Conservation (phyloP, 2,113 vertebrate species). For the Lampris incognitus region DNA sequence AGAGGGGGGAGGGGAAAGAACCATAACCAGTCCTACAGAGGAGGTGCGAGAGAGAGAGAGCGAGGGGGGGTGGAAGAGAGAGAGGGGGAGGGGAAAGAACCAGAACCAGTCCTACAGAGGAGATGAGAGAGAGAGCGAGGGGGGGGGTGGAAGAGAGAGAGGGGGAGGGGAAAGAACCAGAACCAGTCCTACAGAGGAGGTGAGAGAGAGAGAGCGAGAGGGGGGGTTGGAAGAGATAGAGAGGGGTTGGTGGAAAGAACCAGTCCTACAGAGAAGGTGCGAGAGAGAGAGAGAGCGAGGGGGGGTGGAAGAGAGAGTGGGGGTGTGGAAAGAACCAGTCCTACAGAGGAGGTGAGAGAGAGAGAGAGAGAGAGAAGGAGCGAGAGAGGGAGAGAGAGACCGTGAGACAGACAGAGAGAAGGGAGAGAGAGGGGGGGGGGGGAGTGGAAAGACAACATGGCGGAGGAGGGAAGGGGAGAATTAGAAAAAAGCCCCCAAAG, state of each 20-base stretch:
- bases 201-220: slow-evolving; percentile 1
- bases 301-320: not conserved
- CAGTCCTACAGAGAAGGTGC: no score
- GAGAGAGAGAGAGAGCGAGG: not conserved
- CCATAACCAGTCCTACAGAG: not conserved
- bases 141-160: not conserved
- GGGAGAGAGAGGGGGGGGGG: slow-evolving; percentile 9
- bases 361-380: slow-evolving; percentile 11
- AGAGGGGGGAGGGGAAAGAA: slow-evolving; percentile 18
- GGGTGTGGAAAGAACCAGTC: not conserved
- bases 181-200: not conserved
- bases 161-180: not conserved
- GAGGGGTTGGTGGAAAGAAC: no score
- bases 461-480: not conserved
- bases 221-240: not conserved
- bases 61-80: no score
- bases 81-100: not conserved
- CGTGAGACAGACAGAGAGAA: slow-evolving; percentile 10
- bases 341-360: not conserved
- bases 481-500: not conserved
- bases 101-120: not conserved
- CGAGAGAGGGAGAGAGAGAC: slow-evolving; percentile 15
- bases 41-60: slow-evolving; percentile 8
- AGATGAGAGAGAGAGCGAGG: not conserved
- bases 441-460: not conserved